Evolutionary conservation across 2,888 invertebrate species (phyloP).

Genomic region (Gastrophysa polygoni): DNA sequence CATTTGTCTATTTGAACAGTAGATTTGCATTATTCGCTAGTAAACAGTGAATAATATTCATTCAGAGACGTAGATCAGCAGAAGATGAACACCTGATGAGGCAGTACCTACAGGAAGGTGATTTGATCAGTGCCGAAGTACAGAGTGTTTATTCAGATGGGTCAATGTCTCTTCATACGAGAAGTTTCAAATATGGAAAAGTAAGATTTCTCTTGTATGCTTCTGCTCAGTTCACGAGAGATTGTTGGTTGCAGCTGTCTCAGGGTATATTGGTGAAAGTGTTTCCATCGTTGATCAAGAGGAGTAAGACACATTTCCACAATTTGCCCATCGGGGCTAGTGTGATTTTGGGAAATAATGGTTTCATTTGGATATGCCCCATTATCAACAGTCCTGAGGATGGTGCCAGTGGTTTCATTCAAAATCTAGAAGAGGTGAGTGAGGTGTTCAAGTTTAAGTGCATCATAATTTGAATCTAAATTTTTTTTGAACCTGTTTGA

Average conservation of each 20-base stretch:
- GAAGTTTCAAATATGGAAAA: conserved; percentile 97
- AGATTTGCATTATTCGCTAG: no score
- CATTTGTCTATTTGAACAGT: no score
- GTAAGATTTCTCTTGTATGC: conserved; percentile 57
- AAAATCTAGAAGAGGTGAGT: conserved; percentile 70
- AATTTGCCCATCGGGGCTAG: conserved; percentile 90
- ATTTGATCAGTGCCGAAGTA: conserved; percentile 97
- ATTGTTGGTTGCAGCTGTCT: conserved; percentile 64
- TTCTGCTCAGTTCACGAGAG: no score
- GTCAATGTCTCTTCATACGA: conserved; percentile 89
- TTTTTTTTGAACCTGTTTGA: no score
- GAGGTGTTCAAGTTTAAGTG: no score
- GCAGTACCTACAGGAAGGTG: conserved; percentile 91
- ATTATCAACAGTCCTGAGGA: conserved; percentile 67
- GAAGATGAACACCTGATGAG: conserved; percentile 99
- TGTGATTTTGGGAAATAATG: conserved; percentile 94
- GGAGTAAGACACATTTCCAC: conserved; percentile 96
- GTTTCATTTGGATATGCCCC: conserved; percentile 93
- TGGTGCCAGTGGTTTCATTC: conserved; percentile 76
- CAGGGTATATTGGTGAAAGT: conserved; percentile 92
- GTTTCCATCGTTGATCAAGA: conserved; percentile 87
- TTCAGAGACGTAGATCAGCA: conserved; percentile 81
- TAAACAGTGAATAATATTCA: no score
- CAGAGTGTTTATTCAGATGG: conserved; percentile 93
- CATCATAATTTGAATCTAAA: no score